Percentiles rank a stretch among this genome's conserved stretches.
Evolutionary conservation across 2,797 vertebrate genomes (phyloP).

Genomic region (Hoplostethus atlanticus): DNA sequence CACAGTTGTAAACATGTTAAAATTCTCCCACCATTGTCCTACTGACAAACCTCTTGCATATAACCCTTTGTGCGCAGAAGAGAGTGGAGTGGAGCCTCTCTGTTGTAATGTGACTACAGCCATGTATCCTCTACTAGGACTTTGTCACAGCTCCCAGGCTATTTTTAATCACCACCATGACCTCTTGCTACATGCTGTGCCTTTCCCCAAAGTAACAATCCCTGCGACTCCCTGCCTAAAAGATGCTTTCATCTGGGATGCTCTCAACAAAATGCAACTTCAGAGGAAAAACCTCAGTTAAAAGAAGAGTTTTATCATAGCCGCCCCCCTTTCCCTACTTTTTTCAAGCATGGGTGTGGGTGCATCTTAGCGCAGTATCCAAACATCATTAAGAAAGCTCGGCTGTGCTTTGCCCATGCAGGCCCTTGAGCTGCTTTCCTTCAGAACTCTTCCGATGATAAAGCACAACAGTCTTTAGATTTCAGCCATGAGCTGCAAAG

Average conservation of each 20-base stretch:
- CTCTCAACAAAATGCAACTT: slow-evolving; percentile 29
- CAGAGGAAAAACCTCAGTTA: slow-evolving; percentile 47
- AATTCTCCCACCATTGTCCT: background rate
- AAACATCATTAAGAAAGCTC: slow-evolving; percentile 9
- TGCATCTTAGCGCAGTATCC: background rate
- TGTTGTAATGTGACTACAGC: slow-evolving; percentile 26
- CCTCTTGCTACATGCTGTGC: slow-evolving; percentile 25
- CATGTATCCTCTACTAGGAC: slow-evolving; percentile 21
- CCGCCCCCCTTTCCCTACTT: slow-evolving; percentile 2
- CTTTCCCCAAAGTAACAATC: slow-evolving; percentile 24
- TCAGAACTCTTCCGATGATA: slow-evolving; percentile 34
- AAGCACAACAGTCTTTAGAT: slow-evolving; percentile 18
- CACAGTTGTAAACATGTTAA: background rate
- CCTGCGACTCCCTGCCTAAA: background rate
- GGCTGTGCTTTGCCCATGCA: background rate
- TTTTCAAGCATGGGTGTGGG: background rate
- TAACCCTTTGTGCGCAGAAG: background rate
- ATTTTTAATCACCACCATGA: slow-evolving; percentile 52
- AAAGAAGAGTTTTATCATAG: slow-evolving; percentile 5
- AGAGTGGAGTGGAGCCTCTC: slow-evolving; percentile 20
- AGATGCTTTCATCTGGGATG: slow-evolving; percentile 30
- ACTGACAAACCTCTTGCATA: background rate
- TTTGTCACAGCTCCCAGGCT: slow-evolving; percentile 2
- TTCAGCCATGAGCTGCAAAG: background rate
- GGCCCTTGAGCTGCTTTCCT: slow-evolving; percentile 38